Evolutionary conservation across 2,113 vertebrate genomes (phyloP).

Genomic region (Murina feae): DNA sequence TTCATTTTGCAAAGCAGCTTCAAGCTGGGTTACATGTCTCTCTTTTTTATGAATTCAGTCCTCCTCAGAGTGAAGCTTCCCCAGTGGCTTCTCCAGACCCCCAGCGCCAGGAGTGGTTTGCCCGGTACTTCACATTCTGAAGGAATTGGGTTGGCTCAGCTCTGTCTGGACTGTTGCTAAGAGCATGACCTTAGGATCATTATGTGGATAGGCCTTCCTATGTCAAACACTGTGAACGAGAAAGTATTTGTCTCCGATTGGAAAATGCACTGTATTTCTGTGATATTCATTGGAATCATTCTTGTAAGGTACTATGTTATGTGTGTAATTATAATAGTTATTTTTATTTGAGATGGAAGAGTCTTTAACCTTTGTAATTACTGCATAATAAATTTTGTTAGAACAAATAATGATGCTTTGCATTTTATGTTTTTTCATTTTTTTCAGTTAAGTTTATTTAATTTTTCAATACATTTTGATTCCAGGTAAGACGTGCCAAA

Average conservation of each 20-base stretch:
- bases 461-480: conserved; percentile 65
- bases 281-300: conserved; percentile 79
- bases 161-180: conserved; percentile 80
- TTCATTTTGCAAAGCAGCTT: conserved; percentile 16
- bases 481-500: conserved; percentile 63
- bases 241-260: conserved; percentile 81
- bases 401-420: conserved; percentile 82
- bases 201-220: conserved; percentile 77
- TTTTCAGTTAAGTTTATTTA: conserved; percentile 71
- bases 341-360: conserved; percentile 90
- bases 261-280: conserved; percentile 82
- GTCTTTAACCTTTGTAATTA: conserved; percentile 93
- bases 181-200: conserved; percentile 88
- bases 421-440: conserved; percentile 71
- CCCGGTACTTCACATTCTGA: conserved; percentile 99
- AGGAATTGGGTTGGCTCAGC: conserved; percentile 75
- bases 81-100: conserved; percentile 90
- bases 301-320: conserved; percentile 79
- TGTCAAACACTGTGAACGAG: conserved; percentile 84
- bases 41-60: conserved; percentile 86
- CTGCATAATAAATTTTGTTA: conserved; percentile 96
- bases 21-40: conserved; percentile 72
- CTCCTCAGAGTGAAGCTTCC: conserved; percentile 94
- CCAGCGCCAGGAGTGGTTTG: conserved; percentile 98
- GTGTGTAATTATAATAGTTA: conserved; percentile 82